Conservation (phyloP, 2,797 vertebrate species). For the Ctenopoma multispine region DNA sequence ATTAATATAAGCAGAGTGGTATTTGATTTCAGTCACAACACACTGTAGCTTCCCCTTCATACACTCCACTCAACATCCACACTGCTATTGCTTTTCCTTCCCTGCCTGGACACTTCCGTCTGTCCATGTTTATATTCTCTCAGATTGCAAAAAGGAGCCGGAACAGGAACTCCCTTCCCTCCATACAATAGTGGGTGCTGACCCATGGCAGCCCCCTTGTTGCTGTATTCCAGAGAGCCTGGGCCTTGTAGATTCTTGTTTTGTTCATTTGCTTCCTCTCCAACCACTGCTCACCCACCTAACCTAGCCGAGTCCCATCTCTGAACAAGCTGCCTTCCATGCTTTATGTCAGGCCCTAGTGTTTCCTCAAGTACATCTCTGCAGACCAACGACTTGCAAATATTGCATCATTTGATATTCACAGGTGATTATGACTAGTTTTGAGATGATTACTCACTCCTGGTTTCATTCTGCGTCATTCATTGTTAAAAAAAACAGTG, state of each 20-base stretch:
- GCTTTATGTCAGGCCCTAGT: neutral
- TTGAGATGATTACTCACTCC: conserved; percentile 26
- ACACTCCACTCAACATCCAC: conserved; percentile 30
- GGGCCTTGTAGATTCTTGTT: conserved; percentile 40
- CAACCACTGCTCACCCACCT: neutral
- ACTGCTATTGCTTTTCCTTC: conserved; percentile 51
- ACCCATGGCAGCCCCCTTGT: conserved; percentile 67
- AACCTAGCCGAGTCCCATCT: neutral
- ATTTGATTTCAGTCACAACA: conserved; percentile 55
- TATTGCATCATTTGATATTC: conserved; percentile 1
- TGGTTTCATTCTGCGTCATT: conserved; percentile 19
- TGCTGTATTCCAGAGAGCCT: conserved; percentile 51
- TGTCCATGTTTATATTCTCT: conserved; percentile 71
- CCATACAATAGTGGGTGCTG: conserved; percentile 71
- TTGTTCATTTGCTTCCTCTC: conserved; percentile 26
- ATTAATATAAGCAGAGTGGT: conserved; percentile 9
- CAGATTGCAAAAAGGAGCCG: conserved; percentile 64
- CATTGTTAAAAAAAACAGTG: neutral
- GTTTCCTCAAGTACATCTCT: neutral
- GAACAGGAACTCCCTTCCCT: conserved; percentile 71
- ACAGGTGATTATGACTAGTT: neutral
- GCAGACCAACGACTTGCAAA: conserved; percentile 13
- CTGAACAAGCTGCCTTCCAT: conserved; percentile 15
- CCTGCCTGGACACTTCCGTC: conserved; percentile 58
- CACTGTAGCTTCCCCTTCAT: conserved; percentile 13